phyloP scores from a whole-genome alignment of 2,888 invertebrate species.

The Panorpa germanica region DNA sequence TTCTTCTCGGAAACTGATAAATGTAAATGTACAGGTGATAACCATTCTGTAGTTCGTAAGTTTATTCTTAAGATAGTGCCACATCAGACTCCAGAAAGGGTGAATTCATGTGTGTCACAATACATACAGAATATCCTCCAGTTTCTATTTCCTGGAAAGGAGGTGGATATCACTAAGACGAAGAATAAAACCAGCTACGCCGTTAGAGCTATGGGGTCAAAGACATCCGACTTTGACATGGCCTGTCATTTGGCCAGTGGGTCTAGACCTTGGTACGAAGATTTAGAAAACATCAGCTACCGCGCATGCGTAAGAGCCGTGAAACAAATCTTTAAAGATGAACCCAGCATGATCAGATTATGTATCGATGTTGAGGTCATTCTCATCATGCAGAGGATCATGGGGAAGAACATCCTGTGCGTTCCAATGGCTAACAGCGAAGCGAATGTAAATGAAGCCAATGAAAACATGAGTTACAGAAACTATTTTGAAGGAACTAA shows the following conservation, averaged over 20 bases:
- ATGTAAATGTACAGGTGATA: constrained; percentile 20
- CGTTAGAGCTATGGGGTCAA: background rate
- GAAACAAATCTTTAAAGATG: constrained; percentile 26
- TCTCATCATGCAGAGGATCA: constrained; percentile 21
- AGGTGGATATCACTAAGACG: constrained; percentile 15
- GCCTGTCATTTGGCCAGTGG: constrained; percentile 16
- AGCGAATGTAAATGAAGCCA: constrained; percentile 19
- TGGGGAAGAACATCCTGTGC: constrained; percentile 23
- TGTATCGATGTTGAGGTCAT: constrained; percentile 21
- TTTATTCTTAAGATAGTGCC: constrained; percentile 23
- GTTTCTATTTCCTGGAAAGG: constrained; percentile 13
- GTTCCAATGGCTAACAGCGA: constrained; percentile 21
- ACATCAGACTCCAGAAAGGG: constrained; percentile 18
- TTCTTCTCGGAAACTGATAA: constrained; percentile 18
- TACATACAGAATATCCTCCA: constrained; percentile 16
- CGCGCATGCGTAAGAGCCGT: constrained; percentile 24
- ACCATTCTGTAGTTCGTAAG: constrained; percentile 18
- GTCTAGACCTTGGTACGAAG: constrained; percentile 24
- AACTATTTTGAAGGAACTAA: constrained; percentile 26
- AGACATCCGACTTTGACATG: constrained; percentile 20
- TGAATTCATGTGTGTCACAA: constrained; percentile 12
- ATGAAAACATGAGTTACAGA: constrained; percentile 23
- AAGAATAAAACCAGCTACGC: background rate
- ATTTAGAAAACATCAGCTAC: constrained; percentile 21
- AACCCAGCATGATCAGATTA: constrained; percentile 25